Percentiles rank a stretch among this genome's conserved stretches.
Evolutionary conservation across 2,888 invertebrate species (phyloP).

Genomic region (Hipparchia sbordonii): DNA sequence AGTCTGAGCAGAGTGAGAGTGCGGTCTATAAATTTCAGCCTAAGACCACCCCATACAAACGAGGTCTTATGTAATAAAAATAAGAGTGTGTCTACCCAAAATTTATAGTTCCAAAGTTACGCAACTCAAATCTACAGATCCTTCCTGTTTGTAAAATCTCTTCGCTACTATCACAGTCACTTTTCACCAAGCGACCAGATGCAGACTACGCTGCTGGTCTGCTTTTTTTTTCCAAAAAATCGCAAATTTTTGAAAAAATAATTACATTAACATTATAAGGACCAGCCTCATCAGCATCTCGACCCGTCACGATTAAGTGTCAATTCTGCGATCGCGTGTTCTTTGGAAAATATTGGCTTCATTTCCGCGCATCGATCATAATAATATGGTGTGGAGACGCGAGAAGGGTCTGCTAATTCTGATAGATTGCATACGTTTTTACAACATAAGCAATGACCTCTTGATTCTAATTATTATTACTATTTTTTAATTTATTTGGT

Average conservation of each 20-base stretch:
- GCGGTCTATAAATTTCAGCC: too few species aligned
- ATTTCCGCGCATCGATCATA: conserved; percentile 82
- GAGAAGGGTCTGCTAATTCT: conserved; percentile 76
- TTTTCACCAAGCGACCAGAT: not conserved
- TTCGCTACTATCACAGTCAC: not conserved
- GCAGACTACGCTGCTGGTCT: too few species aligned
- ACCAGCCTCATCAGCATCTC: conserved; percentile 35
- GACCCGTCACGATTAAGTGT: conserved; percentile 55
- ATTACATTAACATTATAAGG: conserved; percentile 27
- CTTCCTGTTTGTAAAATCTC: not conserved
- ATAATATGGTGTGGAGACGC: conserved; percentile 55
- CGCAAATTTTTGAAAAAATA: not conserved
- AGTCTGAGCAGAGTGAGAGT: too few species aligned
- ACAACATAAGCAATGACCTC: conserved; percentile 43
- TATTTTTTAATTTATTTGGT: too few species aligned
- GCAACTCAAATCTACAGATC: too few species aligned
- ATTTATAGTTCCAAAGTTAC: too few species aligned
- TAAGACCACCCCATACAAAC: too few species aligned
- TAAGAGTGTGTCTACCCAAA: too few species aligned
- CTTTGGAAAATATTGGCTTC: conserved; percentile 79
- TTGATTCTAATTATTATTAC: too few species aligned
- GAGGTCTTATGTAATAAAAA: too few species aligned
- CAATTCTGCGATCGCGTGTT: conserved; percentile 64
- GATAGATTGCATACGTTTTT: conserved; percentile 77
- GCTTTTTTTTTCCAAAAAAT: not conserved